phyloP scores from a whole-genome alignment of 2,888 invertebrate genomes.

The Pasiphila rectangulata region DNA sequence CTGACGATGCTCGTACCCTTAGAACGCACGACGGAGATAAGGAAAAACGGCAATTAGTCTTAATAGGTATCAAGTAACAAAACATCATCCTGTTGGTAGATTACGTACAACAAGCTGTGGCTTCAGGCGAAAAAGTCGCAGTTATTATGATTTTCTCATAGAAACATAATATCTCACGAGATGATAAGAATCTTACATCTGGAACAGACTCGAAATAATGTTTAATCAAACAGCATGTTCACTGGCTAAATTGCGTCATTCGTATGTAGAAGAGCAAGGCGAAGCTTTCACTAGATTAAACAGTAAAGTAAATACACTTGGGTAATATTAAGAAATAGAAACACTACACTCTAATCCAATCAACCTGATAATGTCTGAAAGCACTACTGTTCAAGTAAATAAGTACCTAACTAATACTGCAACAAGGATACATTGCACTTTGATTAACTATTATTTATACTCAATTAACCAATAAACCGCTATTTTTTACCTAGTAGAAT shows the following conservation, averaged over 20 bases:
- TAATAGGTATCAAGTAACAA: slow-evolving; percentile 39
- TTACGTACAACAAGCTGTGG: slow-evolving; percentile 6
- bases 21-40: slow-evolving; percentile 39
- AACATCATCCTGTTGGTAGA: slow-evolving; percentile 5
- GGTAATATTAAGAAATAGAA: slow-evolving; percentile 11
- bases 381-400: background rate
- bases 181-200: slow-evolving; percentile 7
- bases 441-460: no score
- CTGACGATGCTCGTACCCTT: slow-evolving; percentile 1
- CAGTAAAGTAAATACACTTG: slow-evolving; percentile 7
- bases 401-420: no score
- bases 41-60: slow-evolving; percentile 40
- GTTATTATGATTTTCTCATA: slow-evolving; percentile 7
- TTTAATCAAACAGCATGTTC: slow-evolving; percentile 8
- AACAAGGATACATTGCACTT: no score
- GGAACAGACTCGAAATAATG: slow-evolving; percentile 5
- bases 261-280: slow-evolving; percentile 16
- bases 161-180: background rate
- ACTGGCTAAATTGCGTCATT: slow-evolving; percentile 19
- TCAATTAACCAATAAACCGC: no score
- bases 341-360: slow-evolving; percentile 9
- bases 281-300: slow-evolving; percentile 23
- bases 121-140: slow-evolving; percentile 19
- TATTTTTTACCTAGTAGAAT: background rate
- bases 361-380: background rate